Evolutionary conservation across 2,888 invertebrate genomes (phyloP), one percentile per base, ranked within the genome.

Genomic region (Drosophila kokeensis): DNA sequence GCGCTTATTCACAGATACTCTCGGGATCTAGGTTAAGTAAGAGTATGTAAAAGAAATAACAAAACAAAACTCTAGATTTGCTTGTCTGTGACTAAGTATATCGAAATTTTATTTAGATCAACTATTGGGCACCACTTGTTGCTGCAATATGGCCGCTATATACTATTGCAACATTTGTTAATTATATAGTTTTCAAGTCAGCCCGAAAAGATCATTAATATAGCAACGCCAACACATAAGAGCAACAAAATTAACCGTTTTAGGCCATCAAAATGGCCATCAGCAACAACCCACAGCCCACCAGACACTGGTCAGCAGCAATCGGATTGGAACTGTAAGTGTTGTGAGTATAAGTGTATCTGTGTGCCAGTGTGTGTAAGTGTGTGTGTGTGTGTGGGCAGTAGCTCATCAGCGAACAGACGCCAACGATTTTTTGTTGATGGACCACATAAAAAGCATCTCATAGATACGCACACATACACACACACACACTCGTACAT

Each of bases 251-350:
- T 62, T 54, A 45, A 48, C 50, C 40, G 66, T 50, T 62, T 50
- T 36, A 57, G 58, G 52, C 48, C 71, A 58, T 59, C 89, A 87
- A 83, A 87, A 83, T 83, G 82, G 88, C 85, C 80, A 79, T 57
- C 81, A 71, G 57, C 85, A 67, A 32, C 52, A 58, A 58, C 49
- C 38, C 57, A 59, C 57, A 52, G 63, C 54, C 55, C 75, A 79
- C 50, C 69, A 69, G 61, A 59, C 53, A 50, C 64, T 63, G 66
- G 67, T 52, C 60, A 68, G 55, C 42, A 50, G 54, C 64, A 53
- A 57, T 61, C 60, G 74, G 29, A 69, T 69, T 58, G 34, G 63
- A 52, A 32, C 40, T 61, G 27, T 40, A 21, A 15, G 21, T 29
- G 40, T 15, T 40, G 3, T 57, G 40, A 38, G 21, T 40, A 2